Conservation (phyloP, 1,140 invertebrate species). For the Meteorus sp. region DNA sequence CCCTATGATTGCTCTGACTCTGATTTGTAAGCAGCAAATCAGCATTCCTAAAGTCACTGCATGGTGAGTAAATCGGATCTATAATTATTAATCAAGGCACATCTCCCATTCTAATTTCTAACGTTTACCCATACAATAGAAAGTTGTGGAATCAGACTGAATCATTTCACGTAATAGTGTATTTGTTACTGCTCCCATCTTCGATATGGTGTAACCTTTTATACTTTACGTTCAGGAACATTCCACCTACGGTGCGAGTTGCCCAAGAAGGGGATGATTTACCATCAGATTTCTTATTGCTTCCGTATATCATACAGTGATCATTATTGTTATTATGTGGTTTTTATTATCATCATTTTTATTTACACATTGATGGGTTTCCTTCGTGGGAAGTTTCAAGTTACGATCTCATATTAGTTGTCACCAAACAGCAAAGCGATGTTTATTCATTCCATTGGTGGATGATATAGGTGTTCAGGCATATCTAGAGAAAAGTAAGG, state of each 20-base stretch:
- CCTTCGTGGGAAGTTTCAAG: no score
- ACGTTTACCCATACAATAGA: not conserved
- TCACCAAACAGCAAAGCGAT: no score
- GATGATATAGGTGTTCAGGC: no score
- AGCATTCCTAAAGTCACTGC: conserved; percentile 38
- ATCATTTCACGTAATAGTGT: conserved; percentile 9
- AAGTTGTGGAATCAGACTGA: not conserved
- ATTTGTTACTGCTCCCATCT: conserved; percentile 37
- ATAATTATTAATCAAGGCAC: not conserved
- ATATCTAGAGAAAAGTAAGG: no score
- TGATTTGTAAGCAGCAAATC: conserved; percentile 35
- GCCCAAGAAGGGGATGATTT: conserved; percentile 4
- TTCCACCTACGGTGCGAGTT: conserved; percentile 14
- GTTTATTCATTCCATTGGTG: no score
- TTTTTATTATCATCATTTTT: conserved; percentile 6
- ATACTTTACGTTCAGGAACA: conserved; percentile 44
- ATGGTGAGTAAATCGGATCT: conserved; percentile 34
- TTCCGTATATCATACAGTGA: not conserved
- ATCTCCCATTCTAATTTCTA: not conserved
- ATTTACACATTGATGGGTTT: not conserved
- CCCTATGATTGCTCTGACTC: conserved; percentile 48
- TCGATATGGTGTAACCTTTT: conserved; percentile 39
- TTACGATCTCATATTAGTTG: no score
- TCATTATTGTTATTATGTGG: no score
- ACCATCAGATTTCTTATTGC: conserved; percentile 26